Conservation (phyloP, 2,797 vertebrate genomes). For the Sebastolobus altivelis region DNA sequence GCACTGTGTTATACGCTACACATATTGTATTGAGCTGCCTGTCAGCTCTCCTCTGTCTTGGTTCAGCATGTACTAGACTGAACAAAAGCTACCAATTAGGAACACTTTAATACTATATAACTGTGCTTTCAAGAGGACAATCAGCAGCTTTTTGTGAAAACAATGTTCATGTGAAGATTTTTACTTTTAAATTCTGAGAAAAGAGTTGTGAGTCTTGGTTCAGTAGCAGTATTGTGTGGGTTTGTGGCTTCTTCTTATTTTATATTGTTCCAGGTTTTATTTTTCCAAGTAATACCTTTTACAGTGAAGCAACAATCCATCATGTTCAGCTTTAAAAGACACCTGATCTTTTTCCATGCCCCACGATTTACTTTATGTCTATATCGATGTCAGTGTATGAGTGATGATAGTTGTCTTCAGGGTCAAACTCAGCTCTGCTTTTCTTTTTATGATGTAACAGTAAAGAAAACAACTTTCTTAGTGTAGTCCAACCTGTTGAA, state of each 20-base stretch:
- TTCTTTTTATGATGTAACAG: conserved; percentile 9
- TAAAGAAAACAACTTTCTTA: neutral
- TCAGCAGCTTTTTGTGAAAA: conserved; percentile 14
- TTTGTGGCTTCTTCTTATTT: conserved; percentile 41
- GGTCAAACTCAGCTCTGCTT: conserved; percentile 11
- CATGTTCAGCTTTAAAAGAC: conserved; percentile 46
- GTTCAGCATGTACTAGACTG: neutral
- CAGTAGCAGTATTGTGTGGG: conserved; percentile 29
- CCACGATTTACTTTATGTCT: conserved; percentile 29
- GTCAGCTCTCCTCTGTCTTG: neutral
- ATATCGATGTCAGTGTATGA: conserved; percentile 27
- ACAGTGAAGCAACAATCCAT: conserved; percentile 56
- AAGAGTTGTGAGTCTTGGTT: conserved; percentile 24
- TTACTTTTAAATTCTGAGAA: neutral
- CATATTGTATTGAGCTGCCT: neutral
- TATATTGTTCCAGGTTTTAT: conserved; percentile 44
- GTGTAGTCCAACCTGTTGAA: conserved; percentile 7
- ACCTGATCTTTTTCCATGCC: conserved; percentile 49
- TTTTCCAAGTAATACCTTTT: conserved; percentile 33
- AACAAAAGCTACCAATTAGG: conserved; percentile 20
- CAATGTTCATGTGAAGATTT: conserved; percentile 1
- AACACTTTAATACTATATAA: conserved; percentile 5
- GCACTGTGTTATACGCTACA: neutral
- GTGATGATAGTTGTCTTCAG: conserved; percentile 15
- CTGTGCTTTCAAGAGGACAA: conserved; percentile 18